phyloP scores from a whole-genome alignment of 2,797 vertebrate species.

The Molothrus ater region DNA sequence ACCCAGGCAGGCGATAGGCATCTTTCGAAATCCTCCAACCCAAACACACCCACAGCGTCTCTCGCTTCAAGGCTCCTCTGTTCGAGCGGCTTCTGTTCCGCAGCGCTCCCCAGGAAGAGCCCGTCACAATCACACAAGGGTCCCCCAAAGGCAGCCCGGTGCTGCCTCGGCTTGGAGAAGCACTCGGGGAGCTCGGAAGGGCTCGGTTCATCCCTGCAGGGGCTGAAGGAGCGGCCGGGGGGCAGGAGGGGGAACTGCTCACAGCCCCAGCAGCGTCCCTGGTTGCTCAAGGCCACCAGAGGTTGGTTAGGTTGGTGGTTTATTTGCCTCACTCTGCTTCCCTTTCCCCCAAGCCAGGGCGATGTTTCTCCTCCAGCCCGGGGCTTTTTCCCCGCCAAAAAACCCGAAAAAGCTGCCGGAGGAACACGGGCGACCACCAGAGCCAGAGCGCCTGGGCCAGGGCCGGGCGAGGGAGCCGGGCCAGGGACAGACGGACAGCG shows the following conservation, averaged over 20 bases:
- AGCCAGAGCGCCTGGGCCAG: neutral
- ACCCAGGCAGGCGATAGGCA: constrained; percentile 75
- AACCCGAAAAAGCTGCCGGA: rapidly evolving
- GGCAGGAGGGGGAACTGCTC: neutral
- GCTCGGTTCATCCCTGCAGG: neutral
- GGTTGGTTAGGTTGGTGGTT: constrained; percentile 37
- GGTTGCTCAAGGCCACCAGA: constrained; percentile 54
- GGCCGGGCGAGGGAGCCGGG: neutral
- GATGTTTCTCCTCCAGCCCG: neutral
- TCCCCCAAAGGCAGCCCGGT: neutral
- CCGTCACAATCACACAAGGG: neutral
- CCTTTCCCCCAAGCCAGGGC: neutral
- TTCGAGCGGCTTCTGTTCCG: constrained; percentile 24
- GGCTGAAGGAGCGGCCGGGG: neutral
- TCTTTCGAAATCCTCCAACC: constrained; percentile 72
- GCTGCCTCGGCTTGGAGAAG: neutral
- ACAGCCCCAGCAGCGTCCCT: neutral
- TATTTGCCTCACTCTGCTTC: constrained; percentile 50
- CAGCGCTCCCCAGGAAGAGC: neutral
- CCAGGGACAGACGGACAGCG: neutral
- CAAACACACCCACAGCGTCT: constrained; percentile 52
- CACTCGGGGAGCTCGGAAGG: neutral
- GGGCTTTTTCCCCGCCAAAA: neutral
- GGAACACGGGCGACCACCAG: neutral
- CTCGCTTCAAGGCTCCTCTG: constrained; percentile 28